Evolutionary conservation across 1,140 invertebrate species (phyloP).

Genomic region (Bombus fervidus): DNA sequence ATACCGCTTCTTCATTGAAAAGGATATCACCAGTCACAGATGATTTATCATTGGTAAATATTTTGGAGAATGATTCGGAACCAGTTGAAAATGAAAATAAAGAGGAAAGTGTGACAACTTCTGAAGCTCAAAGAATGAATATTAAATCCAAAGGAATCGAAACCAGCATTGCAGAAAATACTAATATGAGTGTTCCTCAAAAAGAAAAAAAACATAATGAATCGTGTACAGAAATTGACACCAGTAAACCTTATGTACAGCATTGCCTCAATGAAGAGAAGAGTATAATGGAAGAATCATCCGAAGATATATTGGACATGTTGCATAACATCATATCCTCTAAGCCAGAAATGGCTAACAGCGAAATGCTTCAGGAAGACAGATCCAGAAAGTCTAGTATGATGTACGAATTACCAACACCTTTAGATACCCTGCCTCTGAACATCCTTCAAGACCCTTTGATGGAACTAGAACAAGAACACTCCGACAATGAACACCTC

Average conservation of each 20-base stretch:
- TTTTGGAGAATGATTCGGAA: slow-evolving; percentile 79
- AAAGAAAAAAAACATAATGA: slow-evolving; percentile 61
- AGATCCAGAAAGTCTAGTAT: slow-evolving; percentile 75
- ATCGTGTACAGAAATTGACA: slow-evolving; percentile 59
- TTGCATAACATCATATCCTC: slow-evolving; percentile 85
- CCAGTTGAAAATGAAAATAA: slow-evolving; percentile 69
- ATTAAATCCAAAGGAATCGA: slow-evolving; percentile 68
- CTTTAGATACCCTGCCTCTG: slow-evolving; percentile 77
- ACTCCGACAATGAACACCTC: slow-evolving; percentile 60
- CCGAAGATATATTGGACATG: slow-evolving; percentile 87
- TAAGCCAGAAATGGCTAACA: slow-evolving; percentile 80
- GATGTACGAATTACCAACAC: slow-evolving; percentile 78
- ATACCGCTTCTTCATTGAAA: slow-evolving; percentile 66
- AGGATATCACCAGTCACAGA: slow-evolving; percentile 79
- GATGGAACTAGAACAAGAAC: slow-evolving; percentile 76
- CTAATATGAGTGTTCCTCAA: slow-evolving; percentile 8
- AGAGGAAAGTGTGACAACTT: slow-evolving; percentile 61
- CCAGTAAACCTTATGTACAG: slow-evolving; percentile 63
- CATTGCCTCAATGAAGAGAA: slow-evolving; percentile 64
- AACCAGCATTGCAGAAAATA: slow-evolving; percentile 19
- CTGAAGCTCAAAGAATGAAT: slow-evolving; percentile 58
- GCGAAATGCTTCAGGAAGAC: slow-evolving; percentile 69
- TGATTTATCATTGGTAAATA: slow-evolving; percentile 79
- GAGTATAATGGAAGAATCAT: slow-evolving; percentile 82
- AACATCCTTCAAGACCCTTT: slow-evolving; percentile 80